These are phyloP conservation scores for Scaptomyza reducta DNA, from an alignment of 2,888 invertebrate genomes.

Conservation along the genomic window DNA sequence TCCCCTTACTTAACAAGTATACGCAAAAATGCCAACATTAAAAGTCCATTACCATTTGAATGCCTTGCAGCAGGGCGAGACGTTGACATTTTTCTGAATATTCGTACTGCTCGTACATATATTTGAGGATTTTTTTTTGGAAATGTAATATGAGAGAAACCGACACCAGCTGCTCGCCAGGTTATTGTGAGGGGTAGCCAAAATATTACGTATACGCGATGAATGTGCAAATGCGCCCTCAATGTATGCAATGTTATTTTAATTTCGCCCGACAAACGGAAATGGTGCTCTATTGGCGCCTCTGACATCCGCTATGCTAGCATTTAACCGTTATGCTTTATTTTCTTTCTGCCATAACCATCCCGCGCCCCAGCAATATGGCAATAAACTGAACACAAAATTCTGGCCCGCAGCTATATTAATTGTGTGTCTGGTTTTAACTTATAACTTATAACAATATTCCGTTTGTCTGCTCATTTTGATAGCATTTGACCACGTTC, in stretches of 20 bases:
- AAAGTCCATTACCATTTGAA: slow-evolving; percentile 73
- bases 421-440: slow-evolving; percentile 38
- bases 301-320: slow-evolving; percentile 36
- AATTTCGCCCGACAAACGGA: slow-evolving; percentile 25
- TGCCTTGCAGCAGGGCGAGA: slow-evolving; percentile 44
- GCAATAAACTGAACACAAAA: slow-evolving; percentile 7
- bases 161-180: slow-evolving; percentile 15
- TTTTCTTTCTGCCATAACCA: slow-evolving; percentile 3
- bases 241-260: slow-evolving; percentile 33
- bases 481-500: slow-evolving; percentile 12
- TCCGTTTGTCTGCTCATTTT: slow-evolving; percentile 23
- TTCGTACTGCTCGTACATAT: slow-evolving; percentile 43
- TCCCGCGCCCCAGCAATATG: slow-evolving; percentile 6
- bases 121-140: slow-evolving; percentile 62
- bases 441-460: no score
- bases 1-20: slow-evolving; percentile 9
- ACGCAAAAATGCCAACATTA: slow-evolving; percentile 66
- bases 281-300: slow-evolving; percentile 44
- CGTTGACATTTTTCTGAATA: slow-evolving; percentile 56
- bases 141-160: slow-evolving; percentile 32
- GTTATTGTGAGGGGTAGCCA: slow-evolving; percentile 34
- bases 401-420: slow-evolving; percentile 32
- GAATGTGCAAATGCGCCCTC: slow-evolving; percentile 32
- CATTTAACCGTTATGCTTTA: slow-evolving; percentile 10
- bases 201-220: slow-evolving; percentile 59